Base-by-base conservation (phyloP, 2,113 vertebrate genomes). In the Cololabis saira region DNA sequence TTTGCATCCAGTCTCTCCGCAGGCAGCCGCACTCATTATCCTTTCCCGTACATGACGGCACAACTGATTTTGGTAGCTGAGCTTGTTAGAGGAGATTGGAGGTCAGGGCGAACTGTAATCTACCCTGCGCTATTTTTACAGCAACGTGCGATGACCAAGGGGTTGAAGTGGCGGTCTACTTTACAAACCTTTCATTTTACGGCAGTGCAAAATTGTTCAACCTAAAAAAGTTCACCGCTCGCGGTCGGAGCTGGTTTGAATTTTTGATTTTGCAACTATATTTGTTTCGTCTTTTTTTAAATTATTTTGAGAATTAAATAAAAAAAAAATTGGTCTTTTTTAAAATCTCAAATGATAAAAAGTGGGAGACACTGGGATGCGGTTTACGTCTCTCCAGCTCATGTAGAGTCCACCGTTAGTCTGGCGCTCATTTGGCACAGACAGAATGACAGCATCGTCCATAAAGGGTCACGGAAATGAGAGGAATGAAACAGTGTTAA, bases 1-100 rank as follows among this genome's bases (percentile, higher is more conserved):
- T 97, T 96, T 95, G 96, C 94, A 93, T 95, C 93, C 92, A 91
- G 92, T 94, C 91, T 94, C 90, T 96, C 93, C 92, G 95, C 93
- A 93, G 94, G 95, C 94, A 83, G 92, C 82, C 77, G 81, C 92
- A 93, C 95, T 97, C 95, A 95, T 98, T 97, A 97, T 95, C 94
- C 96, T 94, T 93, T 93, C 94, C 95, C 91, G 94, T 94, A 95
- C 93, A 96, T 95, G 94, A 94, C 95, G 94, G 94, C 60, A 61
- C 90, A 87, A 93, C 94, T 96, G 95, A 97, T 92, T 90, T 90
- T 80, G 82, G 87, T 85, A 76, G 83, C 67, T 19, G 55, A 87
- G 83, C 84, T 88, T 82, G 89, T 69, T 89, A 91, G 85, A 84
- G 90, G 81, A 75, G 67, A 80, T 62, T 71, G 85, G 86, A 89